Evolutionary conservation across 2,888 invertebrate species (phyloP), one percentile per base, ranked within the genome.

Genomic region (Cheilosia impressa): DNA sequence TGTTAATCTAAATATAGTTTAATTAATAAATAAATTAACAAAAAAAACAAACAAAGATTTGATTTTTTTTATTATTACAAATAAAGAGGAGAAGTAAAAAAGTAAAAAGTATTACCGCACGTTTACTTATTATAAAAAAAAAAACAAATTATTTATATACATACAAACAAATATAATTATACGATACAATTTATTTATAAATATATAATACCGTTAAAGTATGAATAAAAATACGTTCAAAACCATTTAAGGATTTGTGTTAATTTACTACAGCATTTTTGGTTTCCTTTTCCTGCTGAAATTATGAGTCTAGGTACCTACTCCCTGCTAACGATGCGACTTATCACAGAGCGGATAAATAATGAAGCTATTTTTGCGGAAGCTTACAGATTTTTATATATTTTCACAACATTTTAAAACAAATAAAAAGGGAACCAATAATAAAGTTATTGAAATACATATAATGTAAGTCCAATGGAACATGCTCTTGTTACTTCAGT

Each of bases 111-210:
- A 84, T 85, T 80, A 85, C 34, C 76, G 71, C 85, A 85, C 76
- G 77, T 58, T 72, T 52, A 66, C 69, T 72, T 72, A 76, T 72
- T 78, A 55, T 47, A 65, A 60, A 27, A 60, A 52, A 52, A 34
- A 60, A 43, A 78, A 79, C 19, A 68, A 57, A 85, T 76, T 81
- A 85, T 85, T 72, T 81, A 85, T 85, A 84, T 80, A 79, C 69
- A 85, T 85, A 85, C 72, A 85, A 62, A 71, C 57, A 76, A 81
- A 77, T 79, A 76, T 71, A 72, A 81, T 72, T 81, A 85, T 77
- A 80, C 81, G 68, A 85, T 77, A 85, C 85, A 81, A 81, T 85
- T 81, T 85, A 85, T 85, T 85, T 85, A 85, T 85, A 81, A 85
- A 81, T 85, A 81, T 85, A 85, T 85, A 72, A 85, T 80, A 85